Percentiles rank a stretch among this genome's conserved stretches.
These are phyloP conservation scores for Chaetorhynchus papuensis DNA, from an alignment of 2,113 vertebrate genomes.

Conservation along the genomic window DNA sequence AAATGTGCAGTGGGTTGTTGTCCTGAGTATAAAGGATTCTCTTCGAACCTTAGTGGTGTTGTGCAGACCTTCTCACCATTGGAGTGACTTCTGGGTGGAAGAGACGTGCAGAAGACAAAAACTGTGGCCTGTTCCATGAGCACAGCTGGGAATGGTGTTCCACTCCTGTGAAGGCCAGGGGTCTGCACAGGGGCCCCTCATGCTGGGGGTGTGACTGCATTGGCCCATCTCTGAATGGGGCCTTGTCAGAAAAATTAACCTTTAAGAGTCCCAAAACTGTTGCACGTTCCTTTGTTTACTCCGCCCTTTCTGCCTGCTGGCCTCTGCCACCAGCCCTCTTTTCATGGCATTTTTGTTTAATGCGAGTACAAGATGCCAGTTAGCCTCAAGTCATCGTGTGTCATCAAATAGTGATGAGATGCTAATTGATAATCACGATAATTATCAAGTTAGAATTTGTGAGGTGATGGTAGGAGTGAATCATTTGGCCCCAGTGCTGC, in stretches of 20 bases:
- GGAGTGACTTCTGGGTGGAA: background rate
- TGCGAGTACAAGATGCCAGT: background rate
- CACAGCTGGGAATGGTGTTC: background rate
- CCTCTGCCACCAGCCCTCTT: background rate
- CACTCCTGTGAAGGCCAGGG: background rate
- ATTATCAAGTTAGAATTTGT: slow-evolving; percentile 25
- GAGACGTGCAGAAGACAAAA: background rate
- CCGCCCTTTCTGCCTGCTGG: background rate
- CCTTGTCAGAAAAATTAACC: background rate
- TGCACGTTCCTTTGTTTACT: background rate
- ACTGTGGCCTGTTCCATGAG: background rate
- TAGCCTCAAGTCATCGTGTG: slow-evolving; percentile 21
- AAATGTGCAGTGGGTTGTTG: background rate
- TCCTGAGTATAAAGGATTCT: background rate
- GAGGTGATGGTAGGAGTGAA: background rate
- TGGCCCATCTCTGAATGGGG: background rate
- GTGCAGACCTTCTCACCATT: background rate
- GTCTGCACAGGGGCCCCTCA: no score
- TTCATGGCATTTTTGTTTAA: background rate
- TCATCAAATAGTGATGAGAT: slow-evolving; percentile 33
- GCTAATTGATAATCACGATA: slow-evolving; percentile 49
- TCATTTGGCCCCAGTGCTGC: background rate
- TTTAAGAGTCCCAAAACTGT: background rate
- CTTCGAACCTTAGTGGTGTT: background rate
- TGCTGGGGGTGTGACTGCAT: accelerated